Base-by-base conservation (phyloP, 2,888 invertebrate genomes). In the Andrena hattorfiana region DNA sequence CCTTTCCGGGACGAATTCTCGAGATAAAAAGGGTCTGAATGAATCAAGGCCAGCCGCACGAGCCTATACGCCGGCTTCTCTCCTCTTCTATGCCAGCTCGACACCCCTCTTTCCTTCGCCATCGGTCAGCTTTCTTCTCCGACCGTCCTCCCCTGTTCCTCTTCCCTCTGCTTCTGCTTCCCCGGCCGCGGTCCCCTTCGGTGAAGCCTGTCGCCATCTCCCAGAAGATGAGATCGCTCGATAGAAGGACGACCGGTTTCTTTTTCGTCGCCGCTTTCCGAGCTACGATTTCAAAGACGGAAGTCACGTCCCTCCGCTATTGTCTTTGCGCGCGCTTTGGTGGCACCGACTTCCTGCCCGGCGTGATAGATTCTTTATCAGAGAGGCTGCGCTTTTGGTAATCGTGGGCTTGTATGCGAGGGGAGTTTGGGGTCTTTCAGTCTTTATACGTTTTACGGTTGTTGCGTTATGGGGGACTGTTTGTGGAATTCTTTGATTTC, bases 1-100 rank as follows among this genome's bases (percentile, higher is more conserved):
- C 93, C 93, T 94, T 94, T 94, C 94, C 94, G 93, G 93, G 94
- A 94, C 92, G 92, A 93, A 94, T 94, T 93, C 93, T 89, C 92
- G 85, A 93, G 93, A 93, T 93, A 93, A 93, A 94, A 92, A 91
- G 91, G 92, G 91, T 90, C 91, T 93, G 94, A 93, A 94, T 93
- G 94, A 94, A 94, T 93, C 93, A 92, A 93, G 93, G 92, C 88
- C 91, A 90, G 85, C 91, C 87, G 90, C 89, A 84, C 87, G 81
- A 83, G 85, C 84, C 70, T 73, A 82, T 82, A 80, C 77, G 59
- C 77, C 79, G 71, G 71, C 77, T 63, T 68, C 70, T 69, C 51
- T 69, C 51, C 42, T 35, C 66, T 51, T 26, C 66, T 56, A 49
- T 51, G 62, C 54, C 13, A 48, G 23, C n/a, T 62, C 20, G 32